phyloP scores from a whole-genome alignment of 2,797 vertebrate species.

The Eleutherodactylus coqui region DNA sequence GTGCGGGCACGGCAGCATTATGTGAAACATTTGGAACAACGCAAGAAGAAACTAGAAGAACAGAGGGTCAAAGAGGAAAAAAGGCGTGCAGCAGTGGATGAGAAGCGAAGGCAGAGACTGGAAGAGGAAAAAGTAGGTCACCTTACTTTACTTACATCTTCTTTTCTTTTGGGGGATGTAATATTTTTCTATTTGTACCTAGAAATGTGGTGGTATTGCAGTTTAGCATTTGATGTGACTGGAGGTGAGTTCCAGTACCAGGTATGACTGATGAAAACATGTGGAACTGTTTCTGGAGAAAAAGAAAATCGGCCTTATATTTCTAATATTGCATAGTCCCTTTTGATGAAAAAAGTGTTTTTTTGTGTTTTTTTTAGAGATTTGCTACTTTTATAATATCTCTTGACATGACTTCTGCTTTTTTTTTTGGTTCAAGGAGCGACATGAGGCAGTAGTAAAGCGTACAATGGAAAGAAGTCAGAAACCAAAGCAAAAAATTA shows the following conservation, averaged over 20 bases:
- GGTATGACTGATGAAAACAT: not conserved
- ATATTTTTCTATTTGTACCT: not conserved
- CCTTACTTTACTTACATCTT: not conserved
- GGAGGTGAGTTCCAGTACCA: not conserved
- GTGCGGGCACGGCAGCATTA: constrained; percentile 88
- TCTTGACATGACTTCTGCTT: constrained; percentile 20
- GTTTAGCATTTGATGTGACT: not conserved
- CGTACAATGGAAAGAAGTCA: constrained; percentile 90
- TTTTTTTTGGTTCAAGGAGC: constrained; percentile 76
- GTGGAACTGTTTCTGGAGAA: not conserved
- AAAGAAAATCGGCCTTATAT: not conserved
- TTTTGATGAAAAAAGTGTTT: too few relatives aligned
- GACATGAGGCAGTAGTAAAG: constrained; percentile 92
- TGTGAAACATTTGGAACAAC: constrained; percentile 89
- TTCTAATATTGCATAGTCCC: too few relatives aligned
- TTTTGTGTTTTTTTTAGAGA: not conserved
- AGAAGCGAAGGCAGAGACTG: constrained; percentile 88
- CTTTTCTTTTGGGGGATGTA: not conserved
- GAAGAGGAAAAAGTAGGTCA: constrained; percentile 88
- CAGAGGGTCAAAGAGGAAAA: constrained; percentile 89
- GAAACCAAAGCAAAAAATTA: constrained; percentile 83
- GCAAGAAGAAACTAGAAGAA: constrained; percentile 86
- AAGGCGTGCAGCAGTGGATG: constrained; percentile 88
- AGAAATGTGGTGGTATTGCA: not conserved
- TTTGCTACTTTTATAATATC: too few relatives aligned